Percentiles rank a stretch among this genome's conserved stretches.
These are phyloP conservation scores for Columba livia DNA, from an alignment of 2,113 vertebrate genomes.

Conservation along the genomic window DNA sequence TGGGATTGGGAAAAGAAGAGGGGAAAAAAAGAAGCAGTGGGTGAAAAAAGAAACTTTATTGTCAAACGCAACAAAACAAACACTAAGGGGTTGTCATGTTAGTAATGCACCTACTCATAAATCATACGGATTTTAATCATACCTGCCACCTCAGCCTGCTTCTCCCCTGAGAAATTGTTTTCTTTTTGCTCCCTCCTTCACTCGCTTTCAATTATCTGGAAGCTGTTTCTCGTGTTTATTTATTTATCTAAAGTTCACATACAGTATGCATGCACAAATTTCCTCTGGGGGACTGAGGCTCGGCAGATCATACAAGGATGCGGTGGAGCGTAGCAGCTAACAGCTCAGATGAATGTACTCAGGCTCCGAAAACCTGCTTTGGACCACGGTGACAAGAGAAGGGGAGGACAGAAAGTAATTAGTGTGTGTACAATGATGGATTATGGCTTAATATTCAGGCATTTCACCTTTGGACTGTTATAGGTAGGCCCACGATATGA, in stretches of 20 bases:
- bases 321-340: conserved; percentile 81
- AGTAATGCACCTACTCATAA: conserved; percentile 88
- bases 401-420: conserved; percentile 82
- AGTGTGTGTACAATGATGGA: conserved; percentile 79
- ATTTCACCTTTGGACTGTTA: conserved; percentile 74
- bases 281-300: conserved; percentile 79
- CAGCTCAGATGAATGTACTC: conserved; percentile 81
- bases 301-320: conserved; percentile 77
- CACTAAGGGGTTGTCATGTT: conserved; percentile 78
- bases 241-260: conserved; percentile 94
- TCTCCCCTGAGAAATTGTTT: conserved; percentile 83
- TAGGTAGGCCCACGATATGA: conserved; percentile 64
- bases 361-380: conserved; percentile 70
- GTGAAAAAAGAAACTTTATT: conserved; percentile 74
- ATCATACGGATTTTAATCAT: conserved; percentile 94
- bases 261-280: conserved; percentile 87
- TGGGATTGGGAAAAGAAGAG: neutral
- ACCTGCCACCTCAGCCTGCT: conserved; percentile 84
- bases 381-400: conserved; percentile 73
- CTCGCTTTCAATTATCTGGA: conserved; percentile 93
- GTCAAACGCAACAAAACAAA: conserved; percentile 75
- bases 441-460: conserved; percentile 80
- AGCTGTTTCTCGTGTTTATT: conserved; percentile 89
- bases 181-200: conserved; percentile 80
- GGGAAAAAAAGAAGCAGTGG: neutral